phyloP scores from a whole-genome alignment of 2,888 invertebrate genomes.

The Entomobrya proxima region DNA sequence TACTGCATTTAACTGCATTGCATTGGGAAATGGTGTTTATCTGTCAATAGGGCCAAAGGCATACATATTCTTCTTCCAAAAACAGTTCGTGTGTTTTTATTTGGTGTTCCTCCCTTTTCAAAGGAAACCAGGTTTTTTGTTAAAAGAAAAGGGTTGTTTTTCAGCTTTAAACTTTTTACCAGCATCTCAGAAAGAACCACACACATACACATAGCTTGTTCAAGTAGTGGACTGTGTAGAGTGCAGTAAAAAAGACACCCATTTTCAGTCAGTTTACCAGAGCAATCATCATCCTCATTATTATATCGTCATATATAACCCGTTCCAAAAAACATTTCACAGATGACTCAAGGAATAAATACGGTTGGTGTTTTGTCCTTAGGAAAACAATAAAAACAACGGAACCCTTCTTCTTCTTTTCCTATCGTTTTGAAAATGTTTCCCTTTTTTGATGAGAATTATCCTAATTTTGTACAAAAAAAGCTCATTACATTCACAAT shows the following conservation, averaged over 20 bases:
- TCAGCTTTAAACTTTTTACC: slow-evolving; percentile 11
- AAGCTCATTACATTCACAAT: background rate
- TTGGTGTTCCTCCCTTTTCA: slow-evolving; percentile 32
- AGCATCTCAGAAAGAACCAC: slow-evolving; percentile 35
- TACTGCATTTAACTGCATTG: no score
- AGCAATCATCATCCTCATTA: slow-evolving; percentile 45
- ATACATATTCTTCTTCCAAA: slow-evolving; percentile 24
- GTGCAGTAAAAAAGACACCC: slow-evolving; percentile 42
- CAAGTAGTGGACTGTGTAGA: background rate
- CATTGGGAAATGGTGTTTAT: slow-evolving; percentile 56
- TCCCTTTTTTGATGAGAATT: slow-evolving; percentile 49
- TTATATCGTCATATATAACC: background rate
- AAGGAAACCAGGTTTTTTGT: slow-evolving; percentile 14
- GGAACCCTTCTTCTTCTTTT: slow-evolving; percentile 26
- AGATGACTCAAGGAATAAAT: slow-evolving; percentile 51
- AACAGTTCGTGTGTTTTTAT: background rate
- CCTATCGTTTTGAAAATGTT: slow-evolving; percentile 3
- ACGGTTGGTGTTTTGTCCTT: slow-evolving; percentile 23
- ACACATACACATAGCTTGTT: slow-evolving; percentile 32
- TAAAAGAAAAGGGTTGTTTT: slow-evolving; percentile 44
- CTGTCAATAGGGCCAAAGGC: slow-evolving; percentile 54
- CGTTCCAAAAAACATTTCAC: slow-evolving; percentile 51
- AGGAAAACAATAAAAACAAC: slow-evolving; percentile 55
- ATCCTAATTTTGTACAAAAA: slow-evolving; percentile 47
- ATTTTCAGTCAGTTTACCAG: slow-evolving; percentile 45